Evolutionary conservation across 1,140 invertebrate species (phyloP), one percentile per base, ranked within the genome.

Genomic region (Euura lappo): DNA sequence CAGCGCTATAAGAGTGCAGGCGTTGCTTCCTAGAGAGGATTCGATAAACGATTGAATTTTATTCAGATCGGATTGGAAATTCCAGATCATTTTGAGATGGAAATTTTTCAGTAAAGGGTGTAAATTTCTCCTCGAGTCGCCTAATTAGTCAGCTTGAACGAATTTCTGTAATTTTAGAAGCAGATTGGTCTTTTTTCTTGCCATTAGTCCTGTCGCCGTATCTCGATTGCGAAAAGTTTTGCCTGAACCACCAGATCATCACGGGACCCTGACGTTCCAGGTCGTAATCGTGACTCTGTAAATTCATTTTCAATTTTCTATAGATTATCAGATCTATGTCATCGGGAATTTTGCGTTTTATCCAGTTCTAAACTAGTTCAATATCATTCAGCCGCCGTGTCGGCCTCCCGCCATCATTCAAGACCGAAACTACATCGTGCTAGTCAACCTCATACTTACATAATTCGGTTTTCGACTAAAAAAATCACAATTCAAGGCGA

Each of bases 1-100:
- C 44, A 46, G 5, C 44, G 68, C 68, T 45, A 69, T 69, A 42
- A 69, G 46, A 10, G 68, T 69, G 68, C 68, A 69, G 44, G 68
- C 68, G 13, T 69, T 69, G 68, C 68, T 69, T 44, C 68, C 68
- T 69, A 44, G 46, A 42, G 46, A 13, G 44, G 46, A 46, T 7
- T 45, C 13, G 13, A 45, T 10, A n/a, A 44, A 44, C 5, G 5
- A 7, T 13, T 13, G n/a, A 45, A 69, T 69, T 69, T 28, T 28
- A 28, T 28, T 28, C 28, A 28, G 28, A 28, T 28, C 28, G 1
- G 28, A 28, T 28, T 45, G 46, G 68, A 69, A 69, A 45, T 13
- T 44, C 46, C n/a, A 69, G 45, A 5, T 13, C 13, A 45, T 60
- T 60, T 60, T 60, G 10, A 28, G 1, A 28, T 28, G 28, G 28